Percentiles rank a stretch among this genome's conserved stretches.
These are phyloP conservation scores for Orycteropus afer DNA, from an alignment of 2,113 vertebrate genomes.

Conservation along the genomic window DNA sequence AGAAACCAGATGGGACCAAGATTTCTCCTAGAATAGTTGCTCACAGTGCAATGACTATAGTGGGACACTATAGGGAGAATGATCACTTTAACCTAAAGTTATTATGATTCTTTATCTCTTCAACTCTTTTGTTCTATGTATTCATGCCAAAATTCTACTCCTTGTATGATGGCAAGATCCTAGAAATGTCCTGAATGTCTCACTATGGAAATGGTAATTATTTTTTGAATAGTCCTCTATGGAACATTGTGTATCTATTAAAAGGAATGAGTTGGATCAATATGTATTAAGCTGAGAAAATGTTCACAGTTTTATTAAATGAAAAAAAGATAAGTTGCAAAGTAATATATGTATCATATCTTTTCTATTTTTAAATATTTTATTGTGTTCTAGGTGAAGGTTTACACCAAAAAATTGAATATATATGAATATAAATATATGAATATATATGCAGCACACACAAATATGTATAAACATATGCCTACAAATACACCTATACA, in stretches of 20 bases:
- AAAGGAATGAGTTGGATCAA: not conserved
- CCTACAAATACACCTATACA: too few species aligned
- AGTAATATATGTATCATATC: not conserved
- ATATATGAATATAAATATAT: too few species aligned
- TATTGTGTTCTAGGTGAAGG: too few species aligned
- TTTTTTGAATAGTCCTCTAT: not conserved
- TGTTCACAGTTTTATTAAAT: conserved; percentile 22
- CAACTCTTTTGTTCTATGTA: not conserved
- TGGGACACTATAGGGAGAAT: not conserved
- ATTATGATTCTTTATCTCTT: conserved; percentile 2
- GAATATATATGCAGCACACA: too few species aligned
- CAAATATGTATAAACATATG: too few species aligned
- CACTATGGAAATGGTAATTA: not conserved
- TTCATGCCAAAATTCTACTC: not conserved
- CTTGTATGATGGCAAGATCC: not conserved
- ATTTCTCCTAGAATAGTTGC: not conserved
- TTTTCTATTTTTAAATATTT: too few species aligned
- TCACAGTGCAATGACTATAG: not conserved
- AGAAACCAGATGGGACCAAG: not conserved
- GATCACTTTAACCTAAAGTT: not conserved
- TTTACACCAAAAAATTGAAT: too few species aligned
- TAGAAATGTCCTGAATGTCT: not conserved
- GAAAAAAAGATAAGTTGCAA: not conserved
- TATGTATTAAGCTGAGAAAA: not conserved
- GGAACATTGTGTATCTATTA: not conserved